A percentile compares a stretch with the other conserved stretches of the same genome.
These are phyloP conservation scores for Sphaerolaimus hirsutus DNA, from an alignment of 2,888 invertebrate genomes.

Conservation along the genomic window DNA sequence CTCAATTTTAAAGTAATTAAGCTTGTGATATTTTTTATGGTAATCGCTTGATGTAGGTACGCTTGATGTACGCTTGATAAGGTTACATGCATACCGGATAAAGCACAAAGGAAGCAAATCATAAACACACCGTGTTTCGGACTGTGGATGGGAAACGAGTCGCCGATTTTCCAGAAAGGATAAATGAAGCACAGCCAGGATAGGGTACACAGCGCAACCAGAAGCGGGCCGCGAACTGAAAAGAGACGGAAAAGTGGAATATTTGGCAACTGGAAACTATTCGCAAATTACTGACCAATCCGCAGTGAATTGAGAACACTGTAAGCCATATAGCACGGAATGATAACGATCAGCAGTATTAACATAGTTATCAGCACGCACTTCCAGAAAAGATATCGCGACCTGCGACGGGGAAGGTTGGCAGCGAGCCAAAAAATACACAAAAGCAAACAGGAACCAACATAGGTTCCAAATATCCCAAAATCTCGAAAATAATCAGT, in stretches of 20 bases:
- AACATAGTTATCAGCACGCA: slow-evolving; percentile 64
- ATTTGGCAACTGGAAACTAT: background rate
- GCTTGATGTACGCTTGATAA: too few species aligned
- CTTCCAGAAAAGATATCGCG: slow-evolving; percentile 81
- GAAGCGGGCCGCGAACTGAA: slow-evolving; percentile 35
- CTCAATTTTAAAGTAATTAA: too few species aligned
- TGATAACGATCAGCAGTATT: slow-evolving; percentile 74
- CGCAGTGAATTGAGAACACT: slow-evolving; percentile 57
- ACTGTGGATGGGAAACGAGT: slow-evolving; percentile 86
- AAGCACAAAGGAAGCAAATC: too few species aligned
- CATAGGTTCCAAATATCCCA: slow-evolving; percentile 71
- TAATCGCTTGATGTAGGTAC: too few species aligned
- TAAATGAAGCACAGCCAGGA: slow-evolving; percentile 76
- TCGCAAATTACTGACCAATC: slow-evolving; percentile 14
- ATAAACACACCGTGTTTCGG: slow-evolving; percentile 56
- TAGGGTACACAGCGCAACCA: slow-evolving; percentile 50
- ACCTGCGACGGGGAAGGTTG: slow-evolving; percentile 36
- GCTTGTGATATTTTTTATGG: too few species aligned
- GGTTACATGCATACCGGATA: too few species aligned
- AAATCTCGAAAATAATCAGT: slow-evolving; percentile 91
- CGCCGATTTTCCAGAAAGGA: slow-evolving; percentile 94
- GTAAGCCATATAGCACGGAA: slow-evolving; percentile 81
- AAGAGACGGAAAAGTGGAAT: too few species aligned
- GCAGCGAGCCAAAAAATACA: too few species aligned
- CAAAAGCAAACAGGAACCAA: slow-evolving; percentile 34